Conservation (phyloP, 2,888 invertebrate species). For the Amphipoea lucens region DNA sequence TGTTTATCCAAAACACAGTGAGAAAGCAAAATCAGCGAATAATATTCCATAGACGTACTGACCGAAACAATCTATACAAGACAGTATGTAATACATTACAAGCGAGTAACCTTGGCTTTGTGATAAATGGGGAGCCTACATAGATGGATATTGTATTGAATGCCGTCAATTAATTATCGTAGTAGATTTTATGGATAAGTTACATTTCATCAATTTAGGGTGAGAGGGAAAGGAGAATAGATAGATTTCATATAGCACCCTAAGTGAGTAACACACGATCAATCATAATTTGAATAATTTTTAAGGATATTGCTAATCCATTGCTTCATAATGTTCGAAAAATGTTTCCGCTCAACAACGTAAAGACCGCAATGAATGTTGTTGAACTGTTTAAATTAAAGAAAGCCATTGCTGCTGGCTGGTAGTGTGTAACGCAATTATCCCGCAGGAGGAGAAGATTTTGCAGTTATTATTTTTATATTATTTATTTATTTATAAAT, state of each 20-base stretch:
- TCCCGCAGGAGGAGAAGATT: neutral
- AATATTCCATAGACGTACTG: conserved; percentile 8
- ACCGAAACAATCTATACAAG: conserved; percentile 27
- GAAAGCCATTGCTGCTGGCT: too few relatives aligned
- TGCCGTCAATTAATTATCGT: conserved; percentile 42
- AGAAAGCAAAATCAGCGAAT: conserved; percentile 13
- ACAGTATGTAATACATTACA: conserved; percentile 32
- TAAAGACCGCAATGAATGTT: neutral
- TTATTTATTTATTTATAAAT: too few relatives aligned
- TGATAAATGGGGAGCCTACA: conserved; percentile 31
- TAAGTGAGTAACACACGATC: neutral
- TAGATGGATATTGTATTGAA: conserved; percentile 25
- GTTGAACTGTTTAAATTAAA: too few relatives aligned
- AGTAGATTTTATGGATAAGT: conserved; percentile 15
- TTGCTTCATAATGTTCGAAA: neutral
- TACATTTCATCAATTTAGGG: neutral
- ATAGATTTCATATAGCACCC: neutral
- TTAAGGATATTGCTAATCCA: neutral
- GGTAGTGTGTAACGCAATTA: too few relatives aligned
- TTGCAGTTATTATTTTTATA: neutral
- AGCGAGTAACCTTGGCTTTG: conserved; percentile 21
- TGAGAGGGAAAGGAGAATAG: neutral
- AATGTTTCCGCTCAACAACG: neutral
- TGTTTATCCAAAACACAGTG: neutral
- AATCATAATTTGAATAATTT: neutral